phyloP scores from a whole-genome alignment of 2,113 vertebrate species.

The Ailuropoda melanoleuca region DNA sequence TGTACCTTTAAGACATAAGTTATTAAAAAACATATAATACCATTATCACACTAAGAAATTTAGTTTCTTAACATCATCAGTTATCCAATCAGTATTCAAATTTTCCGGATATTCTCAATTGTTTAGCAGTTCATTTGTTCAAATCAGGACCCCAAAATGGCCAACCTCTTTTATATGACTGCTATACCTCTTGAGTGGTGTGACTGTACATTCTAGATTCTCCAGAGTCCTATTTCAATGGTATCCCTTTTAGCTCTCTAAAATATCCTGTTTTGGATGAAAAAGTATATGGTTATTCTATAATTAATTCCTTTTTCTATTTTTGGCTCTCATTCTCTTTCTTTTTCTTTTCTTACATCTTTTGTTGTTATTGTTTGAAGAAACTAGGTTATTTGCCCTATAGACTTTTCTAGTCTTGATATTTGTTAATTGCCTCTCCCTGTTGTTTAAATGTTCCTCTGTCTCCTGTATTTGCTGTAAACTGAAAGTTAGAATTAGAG shows the following conservation, averaged over 20 bases:
- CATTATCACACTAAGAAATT: neutral
- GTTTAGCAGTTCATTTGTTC: neutral
- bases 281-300: neutral
- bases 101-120: neutral
- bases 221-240: neutral
- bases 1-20: neutral
- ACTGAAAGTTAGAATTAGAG: neutral
- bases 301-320: neutral
- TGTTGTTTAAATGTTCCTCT: neutral
- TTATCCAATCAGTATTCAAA: neutral
- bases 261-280: neutral
- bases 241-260: neutral
- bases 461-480: neutral
- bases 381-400: neutral
- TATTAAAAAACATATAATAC: neutral
- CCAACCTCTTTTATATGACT: neutral
- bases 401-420: neutral
- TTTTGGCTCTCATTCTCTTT: neutral
- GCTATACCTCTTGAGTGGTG: neutral
- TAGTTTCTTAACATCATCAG: neutral
- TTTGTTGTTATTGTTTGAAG: neutral
- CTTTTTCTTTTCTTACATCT: neutral
- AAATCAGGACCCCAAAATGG: neutral
- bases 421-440: neutral
- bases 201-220: neutral